Conservation (phyloP, 2,113 vertebrate species). For the Gymnocephalus cernua region DNA sequence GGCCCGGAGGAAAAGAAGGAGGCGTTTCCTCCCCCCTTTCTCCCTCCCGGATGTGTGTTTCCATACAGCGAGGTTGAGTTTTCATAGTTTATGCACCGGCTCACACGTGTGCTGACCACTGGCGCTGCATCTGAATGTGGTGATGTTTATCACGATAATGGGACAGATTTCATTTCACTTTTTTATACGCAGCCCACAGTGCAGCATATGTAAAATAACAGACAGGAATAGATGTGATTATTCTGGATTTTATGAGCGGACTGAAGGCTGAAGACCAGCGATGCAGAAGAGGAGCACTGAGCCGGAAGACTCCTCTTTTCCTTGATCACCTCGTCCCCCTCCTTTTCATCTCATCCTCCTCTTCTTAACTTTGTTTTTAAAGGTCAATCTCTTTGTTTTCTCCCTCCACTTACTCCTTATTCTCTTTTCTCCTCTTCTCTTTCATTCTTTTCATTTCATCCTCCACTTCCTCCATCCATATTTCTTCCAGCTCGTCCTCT, state of each 20-base stretch:
- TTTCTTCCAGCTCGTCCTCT: no score
- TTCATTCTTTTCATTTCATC: no score
- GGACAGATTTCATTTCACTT: conserved; percentile 60
- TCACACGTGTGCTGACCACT: conserved; percentile 35
- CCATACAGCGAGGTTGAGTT: not conserved
- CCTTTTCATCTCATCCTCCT: not conserved
- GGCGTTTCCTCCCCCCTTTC: not conserved
- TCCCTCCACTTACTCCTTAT: not conserved
- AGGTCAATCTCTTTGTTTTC: not conserved
- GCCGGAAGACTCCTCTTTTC: conserved; percentile 25
- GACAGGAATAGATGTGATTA: conserved; percentile 62
- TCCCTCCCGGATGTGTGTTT: not conserved
- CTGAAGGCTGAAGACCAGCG: conserved; percentile 38
- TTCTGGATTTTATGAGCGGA: conserved; percentile 51
- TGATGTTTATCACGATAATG: conserved; percentile 66
- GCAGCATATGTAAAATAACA: conserved; percentile 53
- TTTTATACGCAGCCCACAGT: conserved; percentile 36
- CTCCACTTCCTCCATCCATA: not conserved
- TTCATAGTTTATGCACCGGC: not conserved
- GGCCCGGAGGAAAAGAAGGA: conserved; percentile 4
- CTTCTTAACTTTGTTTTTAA: not conserved
- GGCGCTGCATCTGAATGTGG: conserved; percentile 31
- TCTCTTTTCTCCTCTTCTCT: not conserved
- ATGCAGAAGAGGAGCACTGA: conserved; percentile 19
- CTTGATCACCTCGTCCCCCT: conserved; percentile 24